These are phyloP conservation scores for Drosophila ficusphila DNA, from an alignment of 1,140 invertebrate species.

Conservation along the genomic window DNA sequence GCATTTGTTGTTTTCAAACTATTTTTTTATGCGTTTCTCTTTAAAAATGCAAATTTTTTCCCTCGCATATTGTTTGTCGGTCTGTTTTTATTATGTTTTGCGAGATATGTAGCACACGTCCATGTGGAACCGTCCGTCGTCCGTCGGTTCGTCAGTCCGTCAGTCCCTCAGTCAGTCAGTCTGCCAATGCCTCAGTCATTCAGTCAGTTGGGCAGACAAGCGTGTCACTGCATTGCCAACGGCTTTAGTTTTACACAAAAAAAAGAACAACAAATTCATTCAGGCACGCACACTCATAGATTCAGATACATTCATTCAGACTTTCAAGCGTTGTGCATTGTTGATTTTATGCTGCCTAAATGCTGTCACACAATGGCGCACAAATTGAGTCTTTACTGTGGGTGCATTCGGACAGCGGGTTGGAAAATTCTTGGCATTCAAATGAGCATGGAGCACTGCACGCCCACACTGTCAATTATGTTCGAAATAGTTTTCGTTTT, in stretches of 20 bases:
- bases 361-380: conserved; percentile 37
- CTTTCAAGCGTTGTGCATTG: conserved; percentile 28
- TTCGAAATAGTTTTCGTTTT: conserved; percentile 39
- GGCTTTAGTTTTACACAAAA: conserved; percentile 7
- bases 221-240: conserved; percentile 34
- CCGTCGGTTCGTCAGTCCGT: conserved; percentile 6
- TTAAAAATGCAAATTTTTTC: conserved; percentile 54
- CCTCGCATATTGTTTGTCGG: conserved; percentile 29
- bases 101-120: conserved; percentile 54
- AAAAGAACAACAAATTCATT: conserved; percentile 31
- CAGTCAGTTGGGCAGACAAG: conserved; percentile 35
- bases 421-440: conserved; percentile 58
- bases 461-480: conserved; percentile 56
- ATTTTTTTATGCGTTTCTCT: conserved; percentile 50
- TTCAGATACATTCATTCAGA: conserved; percentile 7
- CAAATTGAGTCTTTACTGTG: conserved; percentile 67
- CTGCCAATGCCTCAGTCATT: conserved; percentile 25
- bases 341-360: conserved; percentile 56
- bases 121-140: conserved; percentile 35
- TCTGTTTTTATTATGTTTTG: conserved; percentile 39
- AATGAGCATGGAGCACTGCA: conserved; percentile 64
- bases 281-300: conserved; percentile 39
- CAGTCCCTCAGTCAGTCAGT: conserved; percentile 16
- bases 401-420: conserved; percentile 17
- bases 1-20: conserved; percentile 21